Percentiles rank a stretch among this genome's conserved stretches.
Conservation (phyloP, 1,140 invertebrate genomes). For the Drosophila pectinifera region DNA sequence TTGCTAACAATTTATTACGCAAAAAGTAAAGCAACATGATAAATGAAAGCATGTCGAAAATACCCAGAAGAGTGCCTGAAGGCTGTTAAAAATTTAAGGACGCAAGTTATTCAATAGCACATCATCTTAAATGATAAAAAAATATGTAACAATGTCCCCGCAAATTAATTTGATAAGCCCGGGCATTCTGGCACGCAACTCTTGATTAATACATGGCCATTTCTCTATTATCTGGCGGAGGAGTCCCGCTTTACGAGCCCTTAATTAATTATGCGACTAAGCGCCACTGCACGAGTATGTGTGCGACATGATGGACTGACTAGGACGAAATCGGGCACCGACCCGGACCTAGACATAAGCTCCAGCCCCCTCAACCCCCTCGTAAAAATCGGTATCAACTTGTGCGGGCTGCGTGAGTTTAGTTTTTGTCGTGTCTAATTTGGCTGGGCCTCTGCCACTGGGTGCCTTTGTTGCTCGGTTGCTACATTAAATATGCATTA, state of each 20-base stretch:
- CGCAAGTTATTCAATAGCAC: not conserved
- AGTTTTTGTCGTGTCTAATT: conserved; percentile 51
- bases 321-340: conserved; percentile 30
- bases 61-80: not conserved
- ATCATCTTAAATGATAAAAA: conserved; percentile 7
- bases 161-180: conserved; percentile 39
- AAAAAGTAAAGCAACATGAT: too few species aligned
- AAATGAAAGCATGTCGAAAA: too few species aligned
- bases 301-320: conserved; percentile 61
- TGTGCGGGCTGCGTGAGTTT: conserved; percentile 63
- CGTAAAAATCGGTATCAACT: conserved; percentile 65
- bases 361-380: not conserved
- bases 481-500: conserved; percentile 81
- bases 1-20: too few species aligned
- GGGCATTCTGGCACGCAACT: conserved; percentile 25
- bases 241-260: conserved; percentile 33
- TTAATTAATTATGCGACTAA: conserved; percentile 58
- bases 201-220: conserved; percentile 55
- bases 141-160: conserved; percentile 6
- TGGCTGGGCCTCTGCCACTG: conserved; percentile 33
- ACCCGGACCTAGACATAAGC: conserved; percentile 16
- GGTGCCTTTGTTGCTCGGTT: conserved; percentile 33
- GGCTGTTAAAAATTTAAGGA: too few species aligned
- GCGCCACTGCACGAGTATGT: conserved; percentile 20
- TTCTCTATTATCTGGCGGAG: conserved; percentile 26